Base-by-base conservation (phyloP, 2,113 vertebrate species). In the Telmatochromis bifrenatus region DNA sequence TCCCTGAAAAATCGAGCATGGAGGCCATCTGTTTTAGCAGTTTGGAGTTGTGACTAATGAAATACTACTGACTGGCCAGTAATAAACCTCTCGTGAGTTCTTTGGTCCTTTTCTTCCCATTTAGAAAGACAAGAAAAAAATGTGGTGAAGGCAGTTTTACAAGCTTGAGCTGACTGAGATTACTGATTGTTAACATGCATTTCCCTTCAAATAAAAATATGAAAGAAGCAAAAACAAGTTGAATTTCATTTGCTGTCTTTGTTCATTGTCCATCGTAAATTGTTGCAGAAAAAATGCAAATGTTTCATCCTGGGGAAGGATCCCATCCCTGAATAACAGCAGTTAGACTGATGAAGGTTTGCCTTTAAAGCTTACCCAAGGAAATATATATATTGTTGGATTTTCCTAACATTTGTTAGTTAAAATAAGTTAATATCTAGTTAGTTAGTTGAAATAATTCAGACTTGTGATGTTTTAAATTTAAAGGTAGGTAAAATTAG, bases 11-110 rank as follows among this genome's bases (percentile, higher is more conserved):
- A 62, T 84, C 28, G 60, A 62, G 82, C 85, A 68, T 47, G 45
- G 39, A 70, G 26, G n/a, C 54, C 94, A 91, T 94, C 92, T 95
- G 93, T 88, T 94, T 86, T 58, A 88, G 84, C 73, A 87, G 80
- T 94, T 94, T 88, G 65, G 13, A 87, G 47, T 23, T 42, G 49
- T 84, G 92, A 85, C 84, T 91, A 90, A 91, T 93, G 86, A 93
- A 83, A 84, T 47, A 81, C 80, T 56, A 73, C 31, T 53, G 60
- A 15, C 58, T 75, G 33, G 49, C 49, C 83, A 79, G 47, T 31
- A 9, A 84, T 73, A 49, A 83, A 23, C 37, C 19, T 79, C 73
- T 19, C 75, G 70, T 82, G 53, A 75, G 37, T 81, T 2, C 49
- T 28, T 75, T 28, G 51, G 33, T 45, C 60, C 47, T 5, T 45